phyloP scores from a whole-genome alignment of 2,888 invertebrate genomes.

The Aphidius colemani region DNA sequence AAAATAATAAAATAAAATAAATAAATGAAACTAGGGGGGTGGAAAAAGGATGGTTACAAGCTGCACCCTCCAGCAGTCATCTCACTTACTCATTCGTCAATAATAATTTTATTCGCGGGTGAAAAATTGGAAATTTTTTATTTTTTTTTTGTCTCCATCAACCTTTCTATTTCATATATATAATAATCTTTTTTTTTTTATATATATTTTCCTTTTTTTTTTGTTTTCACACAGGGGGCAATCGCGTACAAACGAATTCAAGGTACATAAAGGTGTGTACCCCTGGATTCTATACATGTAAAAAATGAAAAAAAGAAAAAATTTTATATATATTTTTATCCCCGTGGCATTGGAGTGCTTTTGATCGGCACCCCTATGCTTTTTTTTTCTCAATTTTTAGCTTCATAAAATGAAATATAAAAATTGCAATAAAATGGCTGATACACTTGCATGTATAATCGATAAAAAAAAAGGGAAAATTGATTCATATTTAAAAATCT shows the following conservation, averaged over 20 bases:
- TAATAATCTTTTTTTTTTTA: constrained; percentile 22
- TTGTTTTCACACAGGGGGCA: constrained; percentile 9
- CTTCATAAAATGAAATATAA: constrained; percentile 47
- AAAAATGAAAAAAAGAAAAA: background rate
- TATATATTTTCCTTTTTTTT: constrained; percentile 2
- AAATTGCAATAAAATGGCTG: constrained; percentile 51
- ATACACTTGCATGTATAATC: constrained; percentile 36
- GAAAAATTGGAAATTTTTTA: constrained; percentile 52
- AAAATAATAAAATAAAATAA: constrained; percentile 10
- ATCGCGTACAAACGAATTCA: constrained; percentile 15
- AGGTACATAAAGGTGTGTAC: constrained; percentile 24
- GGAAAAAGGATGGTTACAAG: constrained; percentile 27
- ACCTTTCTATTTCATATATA: constrained; percentile 25
- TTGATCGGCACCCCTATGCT: constrained; percentile 28
- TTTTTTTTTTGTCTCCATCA: constrained; percentile 14
- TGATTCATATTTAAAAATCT: constrained; percentile 7
- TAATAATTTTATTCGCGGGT: constrained; percentile 59
- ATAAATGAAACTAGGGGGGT: constrained; percentile 17
- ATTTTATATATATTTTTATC: constrained; percentile 1
- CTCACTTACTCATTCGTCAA: constrained; percentile 58
- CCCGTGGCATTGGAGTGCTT: constrained; percentile 27
- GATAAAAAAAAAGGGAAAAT: background rate
- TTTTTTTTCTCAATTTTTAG: constrained; percentile 18
- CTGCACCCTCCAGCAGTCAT: constrained; percentile 35
- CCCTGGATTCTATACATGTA: constrained; percentile 16